Base-by-base conservation (phyloP, 35 echinoderm and acorn worm genomes). In the Apostichopus japonicus region DNA sequence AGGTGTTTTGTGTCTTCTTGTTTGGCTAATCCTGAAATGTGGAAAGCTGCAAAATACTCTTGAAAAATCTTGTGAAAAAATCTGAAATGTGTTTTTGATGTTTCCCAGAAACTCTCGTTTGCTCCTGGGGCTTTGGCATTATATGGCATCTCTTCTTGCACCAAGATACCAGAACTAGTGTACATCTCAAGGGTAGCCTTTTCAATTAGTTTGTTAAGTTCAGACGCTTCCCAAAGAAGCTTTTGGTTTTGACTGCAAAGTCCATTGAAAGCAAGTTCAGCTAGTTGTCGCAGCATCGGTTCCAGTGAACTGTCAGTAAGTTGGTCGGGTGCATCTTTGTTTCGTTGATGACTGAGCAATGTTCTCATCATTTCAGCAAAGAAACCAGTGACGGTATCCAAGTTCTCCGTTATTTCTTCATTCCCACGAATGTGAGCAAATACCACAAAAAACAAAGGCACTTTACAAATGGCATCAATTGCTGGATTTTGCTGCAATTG, bases 31-130 rank as follows among this genome's bases (percentile, higher is more conserved):
- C 25, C 3, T 33, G 25, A 19, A 5, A 79, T 25, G 23, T 23
- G 23, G 1, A 24, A 79, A 6, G 77, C 77, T 24, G 77, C 77
- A 51, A 33, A 79, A 10, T 33, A 79, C 25, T 79, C 77, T 25
- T 79, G 77, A 24, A 79, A 79, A 79, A 23, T 79, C 51, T 79
- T 79, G 51, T 79, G 77, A 53, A 53, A 79, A 79, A 79, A 79
- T 0, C 77, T 10, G 10, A 79, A 24, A 1, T 23, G 11, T 5
- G 8, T 24, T 23, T 25, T 51, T 23, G 11, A 10, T 23, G 11
- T 13, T 19, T 33, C 51, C 11, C 51, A 51, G 5, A 5, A 23
- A 24, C 25, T 4, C 10, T 19, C 23, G 77, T 33, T 24, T 5
- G 11, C 23, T 79, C 77, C 77, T 33, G 11, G 27, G 11, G 11